These are phyloP conservation scores for Mastacembelus armatus DNA, from an alignment of 2,797 vertebrate genomes.

Conservation along the genomic window DNA sequence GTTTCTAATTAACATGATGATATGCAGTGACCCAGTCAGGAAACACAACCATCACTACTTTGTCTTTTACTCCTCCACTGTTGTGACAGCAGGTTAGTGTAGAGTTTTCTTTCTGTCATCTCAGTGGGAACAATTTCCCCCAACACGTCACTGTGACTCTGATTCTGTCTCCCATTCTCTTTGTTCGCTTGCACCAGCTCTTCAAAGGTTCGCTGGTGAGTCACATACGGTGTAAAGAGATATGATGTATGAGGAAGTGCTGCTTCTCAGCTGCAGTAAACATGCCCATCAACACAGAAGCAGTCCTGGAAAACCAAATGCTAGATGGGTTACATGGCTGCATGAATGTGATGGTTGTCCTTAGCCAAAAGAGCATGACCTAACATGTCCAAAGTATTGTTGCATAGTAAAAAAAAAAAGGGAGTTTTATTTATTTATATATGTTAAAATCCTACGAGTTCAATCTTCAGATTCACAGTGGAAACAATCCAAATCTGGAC, in stretches of 20 bases:
- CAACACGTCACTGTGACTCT: constrained; percentile 36
- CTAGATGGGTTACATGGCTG: neutral
- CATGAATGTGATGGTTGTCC: neutral
- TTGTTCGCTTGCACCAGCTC: constrained; percentile 52
- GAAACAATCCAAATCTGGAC: constrained; percentile 45
- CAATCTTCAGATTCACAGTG: constrained; percentile 13
- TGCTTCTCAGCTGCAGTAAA: constrained; percentile 35
- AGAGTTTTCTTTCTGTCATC: constrained; percentile 54
- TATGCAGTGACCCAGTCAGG: neutral
- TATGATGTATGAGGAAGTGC: constrained; percentile 25
- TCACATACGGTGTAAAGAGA: constrained; percentile 53
- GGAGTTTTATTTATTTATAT: constrained; percentile 3
- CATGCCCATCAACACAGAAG: constrained; percentile 16
- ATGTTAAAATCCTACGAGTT: constrained; percentile 24
- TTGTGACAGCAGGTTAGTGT: constrained; percentile 51
- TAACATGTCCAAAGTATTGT: neutral
- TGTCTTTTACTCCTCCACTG: constrained; percentile 24
- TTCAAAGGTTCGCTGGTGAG: constrained; percentile 55
- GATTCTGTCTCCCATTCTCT: constrained; percentile 2
- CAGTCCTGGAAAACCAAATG: neutral
- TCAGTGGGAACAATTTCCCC: constrained; percentile 31
- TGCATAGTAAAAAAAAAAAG: neutral
- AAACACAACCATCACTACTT: constrained; percentile 13
- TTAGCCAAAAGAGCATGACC: neutral
- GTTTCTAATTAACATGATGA: no score